phyloP scores from a whole-genome alignment of 2,797 vertebrate genomes.

The Falco concolor region DNA sequence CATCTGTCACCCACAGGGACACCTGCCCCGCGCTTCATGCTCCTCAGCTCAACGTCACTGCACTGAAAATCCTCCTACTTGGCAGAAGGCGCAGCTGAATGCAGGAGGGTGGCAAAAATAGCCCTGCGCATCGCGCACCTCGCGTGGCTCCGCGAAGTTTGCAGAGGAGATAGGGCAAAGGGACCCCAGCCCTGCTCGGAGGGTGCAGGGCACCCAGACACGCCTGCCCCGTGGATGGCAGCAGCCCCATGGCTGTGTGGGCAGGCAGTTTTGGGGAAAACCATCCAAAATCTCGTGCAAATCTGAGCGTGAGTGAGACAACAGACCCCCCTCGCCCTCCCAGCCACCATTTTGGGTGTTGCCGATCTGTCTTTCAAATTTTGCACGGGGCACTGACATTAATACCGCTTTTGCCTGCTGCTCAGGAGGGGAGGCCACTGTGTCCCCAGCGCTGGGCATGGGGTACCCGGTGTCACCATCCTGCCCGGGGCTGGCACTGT shows the following conservation, averaged over 20 bases:
- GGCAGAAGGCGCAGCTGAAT: conserved; percentile 9
- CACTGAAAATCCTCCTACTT: conserved; percentile 51
- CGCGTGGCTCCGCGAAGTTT: not conserved
- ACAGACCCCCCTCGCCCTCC: not conserved
- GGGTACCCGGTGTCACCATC: not conserved
- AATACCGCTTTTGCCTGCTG: not conserved
- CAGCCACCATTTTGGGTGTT: not conserved
- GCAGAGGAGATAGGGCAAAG: not conserved
- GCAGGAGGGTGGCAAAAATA: conserved; percentile 49
- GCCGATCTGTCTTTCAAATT: not conserved
- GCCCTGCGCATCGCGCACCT: not conserved
- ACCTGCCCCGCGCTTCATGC: conserved; percentile 42
- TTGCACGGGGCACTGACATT: not conserved
- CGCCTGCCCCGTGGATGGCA: not conserved
- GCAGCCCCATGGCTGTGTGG: accelerated
- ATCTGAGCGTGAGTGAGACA: accelerated
- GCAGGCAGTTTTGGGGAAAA: not conserved
- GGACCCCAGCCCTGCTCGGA: not conserved
- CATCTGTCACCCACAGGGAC: conserved; percentile 61
- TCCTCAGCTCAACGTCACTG: not conserved
- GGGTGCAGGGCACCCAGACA: not conserved
- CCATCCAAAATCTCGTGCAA: not conserved
- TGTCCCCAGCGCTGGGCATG: accelerated
- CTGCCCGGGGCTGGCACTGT: not conserved
- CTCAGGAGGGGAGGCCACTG: not conserved